Conservation (phyloP, 2,113 vertebrate genomes). For the Campylomormyrus tamandua region DNA sequence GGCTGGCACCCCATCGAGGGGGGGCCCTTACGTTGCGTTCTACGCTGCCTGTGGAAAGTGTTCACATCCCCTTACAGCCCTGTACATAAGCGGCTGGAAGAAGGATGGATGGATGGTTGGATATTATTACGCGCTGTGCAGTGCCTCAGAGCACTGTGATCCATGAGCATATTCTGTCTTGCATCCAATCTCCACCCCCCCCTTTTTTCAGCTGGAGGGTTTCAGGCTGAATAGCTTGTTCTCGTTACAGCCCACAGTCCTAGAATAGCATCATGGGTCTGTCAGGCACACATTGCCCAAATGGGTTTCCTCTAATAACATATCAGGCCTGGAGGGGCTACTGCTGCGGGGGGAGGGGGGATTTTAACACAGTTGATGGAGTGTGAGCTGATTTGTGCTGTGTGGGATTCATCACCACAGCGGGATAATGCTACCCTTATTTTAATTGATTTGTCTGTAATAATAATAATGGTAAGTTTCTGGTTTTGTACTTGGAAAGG, state of each 20-base stretch:
- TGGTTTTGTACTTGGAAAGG: constrained; percentile 31
- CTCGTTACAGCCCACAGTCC: not conserved
- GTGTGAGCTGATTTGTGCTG: not conserved
- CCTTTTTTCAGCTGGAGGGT: not conserved
- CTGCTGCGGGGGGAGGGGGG: not conserved
- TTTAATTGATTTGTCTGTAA: not conserved
- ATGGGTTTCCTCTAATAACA: not conserved
- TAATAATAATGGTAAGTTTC: not conserved
- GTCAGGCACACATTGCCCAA: not conserved
- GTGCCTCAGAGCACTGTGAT: not conserved
- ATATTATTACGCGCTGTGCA: not conserved
- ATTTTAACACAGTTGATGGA: not conserved
- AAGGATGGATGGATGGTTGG: not conserved
- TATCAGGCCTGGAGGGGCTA: not conserved
- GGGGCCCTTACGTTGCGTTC: not conserved
- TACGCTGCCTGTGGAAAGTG: not conserved
- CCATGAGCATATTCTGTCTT: not conserved
- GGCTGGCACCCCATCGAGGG: not conserved
- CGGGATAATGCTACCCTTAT: not conserved
- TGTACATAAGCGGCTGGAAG: not conserved
- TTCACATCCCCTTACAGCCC: not conserved
- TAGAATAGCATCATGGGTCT: not conserved
- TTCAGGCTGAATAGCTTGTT: not conserved
- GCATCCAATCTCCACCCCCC: not conserved
- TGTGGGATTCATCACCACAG: not conserved